These are phyloP conservation scores for Fragum sueziense DNA, from an alignment of 2,888 invertebrate species.

Conservation along the genomic window DNA sequence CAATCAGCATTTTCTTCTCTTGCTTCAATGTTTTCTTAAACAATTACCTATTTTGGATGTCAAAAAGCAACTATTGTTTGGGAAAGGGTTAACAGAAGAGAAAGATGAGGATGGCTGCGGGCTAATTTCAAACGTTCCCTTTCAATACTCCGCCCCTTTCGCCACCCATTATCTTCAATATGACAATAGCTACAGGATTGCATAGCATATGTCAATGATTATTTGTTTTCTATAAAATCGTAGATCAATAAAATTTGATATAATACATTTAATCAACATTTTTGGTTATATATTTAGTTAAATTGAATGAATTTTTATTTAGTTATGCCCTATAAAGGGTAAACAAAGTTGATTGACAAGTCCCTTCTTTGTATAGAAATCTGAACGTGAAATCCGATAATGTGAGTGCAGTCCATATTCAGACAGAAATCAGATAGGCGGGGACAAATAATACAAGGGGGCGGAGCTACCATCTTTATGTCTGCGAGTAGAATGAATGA, in stretches of 20 bases:
- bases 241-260: too few species aligned
- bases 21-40: not conserved
- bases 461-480: slow-evolving; percentile 49
- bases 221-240: not conserved
- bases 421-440: slow-evolving; percentile 26
- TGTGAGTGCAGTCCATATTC: slow-evolving; percentile 16
- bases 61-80: not conserved
- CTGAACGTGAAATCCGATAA: slow-evolving; percentile 19
- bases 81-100: not conserved
- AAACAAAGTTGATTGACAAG: slow-evolving; percentile 13
- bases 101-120: not conserved
- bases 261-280: too few species aligned
- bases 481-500: slow-evolving; percentile 56
- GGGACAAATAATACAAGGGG: slow-evolving; percentile 34
- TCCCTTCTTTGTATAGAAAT: slow-evolving; percentile 8
- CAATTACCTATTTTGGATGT: not conserved
- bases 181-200: not conserved
- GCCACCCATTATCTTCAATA: not conserved
- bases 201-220: not conserved
- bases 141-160: not conserved
- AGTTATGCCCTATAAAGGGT: too few species aligned
- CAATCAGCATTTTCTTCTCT: not conserved
- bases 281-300: too few species aligned
- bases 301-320: too few species aligned
- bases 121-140: slow-evolving; percentile 2